Percentiles rank a stretch among this genome's conserved stretches.
These are phyloP conservation scores for Orgyia antiqua DNA, from an alignment of 2,888 invertebrate species.

Conservation along the genomic window DNA sequence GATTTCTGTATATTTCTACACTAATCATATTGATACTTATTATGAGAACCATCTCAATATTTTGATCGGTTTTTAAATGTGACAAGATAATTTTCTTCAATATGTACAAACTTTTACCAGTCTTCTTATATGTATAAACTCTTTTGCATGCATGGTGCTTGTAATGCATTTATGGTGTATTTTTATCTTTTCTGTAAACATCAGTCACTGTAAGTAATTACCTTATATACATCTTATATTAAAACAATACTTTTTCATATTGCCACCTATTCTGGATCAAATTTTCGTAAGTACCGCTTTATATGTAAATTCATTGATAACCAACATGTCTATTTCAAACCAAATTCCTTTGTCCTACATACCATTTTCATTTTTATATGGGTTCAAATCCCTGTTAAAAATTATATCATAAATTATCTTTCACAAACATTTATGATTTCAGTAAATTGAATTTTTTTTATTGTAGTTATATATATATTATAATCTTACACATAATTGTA, in stretches of 20 bases:
- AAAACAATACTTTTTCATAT: conserved; percentile 8
- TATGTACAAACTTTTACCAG: too few species aligned
- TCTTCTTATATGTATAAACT: conserved; percentile 1
- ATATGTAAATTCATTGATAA: conserved; percentile 9
- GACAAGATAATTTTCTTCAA: too few species aligned
- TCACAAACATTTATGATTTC: too few species aligned
- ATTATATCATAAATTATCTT: too few species aligned
- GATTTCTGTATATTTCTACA: too few species aligned
- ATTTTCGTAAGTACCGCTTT: conserved; percentile 20
- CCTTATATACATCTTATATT: conserved; percentile 16
- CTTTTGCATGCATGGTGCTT: conserved; percentile 12
- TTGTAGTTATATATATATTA: too few species aligned
- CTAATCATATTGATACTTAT: too few species aligned
- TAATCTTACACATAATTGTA: conserved; percentile 1
- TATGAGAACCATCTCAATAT: too few species aligned
- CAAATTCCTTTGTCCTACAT: conserved; percentile 18
- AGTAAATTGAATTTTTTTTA: too few species aligned
- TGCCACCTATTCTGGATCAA: conserved; percentile 14
- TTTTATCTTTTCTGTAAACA: conserved; percentile 15
- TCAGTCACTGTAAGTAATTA: conserved; percentile 16
- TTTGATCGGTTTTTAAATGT: too few species aligned
- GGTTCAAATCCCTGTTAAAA: too few species aligned
- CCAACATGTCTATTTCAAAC: conserved; percentile 12
- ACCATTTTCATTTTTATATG: too few species aligned
- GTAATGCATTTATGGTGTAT: conserved; percentile 14